Conservation (phyloP, 1,140 invertebrate genomes). For the Spodoptera litura region DNA sequence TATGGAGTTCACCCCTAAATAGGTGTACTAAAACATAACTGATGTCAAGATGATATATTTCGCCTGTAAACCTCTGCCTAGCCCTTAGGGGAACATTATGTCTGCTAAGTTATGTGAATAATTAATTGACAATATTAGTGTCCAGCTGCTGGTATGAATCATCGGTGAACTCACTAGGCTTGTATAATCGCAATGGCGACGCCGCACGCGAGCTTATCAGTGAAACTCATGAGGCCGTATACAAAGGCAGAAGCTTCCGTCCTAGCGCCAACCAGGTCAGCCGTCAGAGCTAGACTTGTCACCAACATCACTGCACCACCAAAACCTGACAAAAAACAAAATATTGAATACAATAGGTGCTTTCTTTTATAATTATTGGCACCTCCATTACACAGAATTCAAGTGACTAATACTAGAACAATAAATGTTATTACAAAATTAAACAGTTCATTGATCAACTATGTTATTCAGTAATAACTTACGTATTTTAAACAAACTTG, state of each 20-base stretch:
- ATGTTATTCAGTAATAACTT: background rate
- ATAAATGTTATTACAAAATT: slow-evolving; percentile 11
- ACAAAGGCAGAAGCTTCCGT: slow-evolving; percentile 96
- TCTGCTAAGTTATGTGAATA: too few relatives aligned
- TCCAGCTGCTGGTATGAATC: slow-evolving; percentile 1
- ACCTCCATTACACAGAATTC: background rate
- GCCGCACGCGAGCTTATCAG: slow-evolving; percentile 96
- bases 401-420: background rate
- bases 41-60: too few relatives aligned
- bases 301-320: slow-evolving; percentile 95
- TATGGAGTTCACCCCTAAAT: too few relatives aligned
- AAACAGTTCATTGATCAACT: background rate
- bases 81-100: background rate
- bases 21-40: too few relatives aligned
- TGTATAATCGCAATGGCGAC: slow-evolving; percentile 93
- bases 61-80: too few relatives aligned
- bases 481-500: slow-evolving; percentile 7
- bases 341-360: background rate
- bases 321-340: slow-evolving; percentile 86
- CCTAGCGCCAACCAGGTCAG: slow-evolving; percentile 95
- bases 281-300: slow-evolving; percentile 95
- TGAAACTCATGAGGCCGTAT: slow-evolving; percentile 98
- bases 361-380: too few relatives aligned
- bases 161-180: slow-evolving; percentile 85
- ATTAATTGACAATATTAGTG: background rate